Conservation (phyloP, 2,113 vertebrate species). For the Reinhardtius hippoglossoides region DNA sequence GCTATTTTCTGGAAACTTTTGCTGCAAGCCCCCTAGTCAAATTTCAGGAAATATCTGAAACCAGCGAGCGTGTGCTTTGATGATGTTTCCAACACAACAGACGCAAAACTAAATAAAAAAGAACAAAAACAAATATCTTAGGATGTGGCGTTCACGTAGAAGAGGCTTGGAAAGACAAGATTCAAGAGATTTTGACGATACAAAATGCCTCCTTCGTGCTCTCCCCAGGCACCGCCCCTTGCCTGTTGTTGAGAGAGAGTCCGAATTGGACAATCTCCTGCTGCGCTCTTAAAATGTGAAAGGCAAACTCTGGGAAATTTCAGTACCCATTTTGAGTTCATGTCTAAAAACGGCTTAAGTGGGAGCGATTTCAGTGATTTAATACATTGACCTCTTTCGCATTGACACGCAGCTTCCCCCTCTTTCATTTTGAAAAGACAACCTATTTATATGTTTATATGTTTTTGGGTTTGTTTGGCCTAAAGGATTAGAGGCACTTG, state of each 20-base stretch:
- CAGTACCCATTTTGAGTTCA: neutral
- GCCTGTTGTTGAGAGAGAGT: neutral
- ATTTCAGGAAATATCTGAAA: too few relatives aligned
- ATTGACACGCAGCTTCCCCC: neutral
- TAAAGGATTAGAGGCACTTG: conserved; percentile 28
- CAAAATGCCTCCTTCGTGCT: too few relatives aligned
- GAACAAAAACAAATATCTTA: too few relatives aligned
- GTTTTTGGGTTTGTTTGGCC: conserved; percentile 21
- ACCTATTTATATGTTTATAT: neutral
- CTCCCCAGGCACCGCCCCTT: neutral
- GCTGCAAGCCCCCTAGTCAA: too few relatives aligned
- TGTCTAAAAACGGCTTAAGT: neutral
- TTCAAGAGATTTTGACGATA: too few relatives aligned
- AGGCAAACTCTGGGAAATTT: neutral
- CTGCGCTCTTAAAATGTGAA: neutral
- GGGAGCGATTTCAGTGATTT: neutral
- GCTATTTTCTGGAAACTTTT: too few relatives aligned
- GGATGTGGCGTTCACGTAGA: too few relatives aligned
- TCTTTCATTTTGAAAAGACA: neutral
- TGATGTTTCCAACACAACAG: too few relatives aligned
- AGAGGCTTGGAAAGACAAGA: too few relatives aligned
- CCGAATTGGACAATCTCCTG: neutral
- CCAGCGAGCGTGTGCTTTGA: too few relatives aligned
- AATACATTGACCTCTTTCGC: neutral
- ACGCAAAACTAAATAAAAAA: too few relatives aligned